Evolutionary conservation across 92 coral and sea anemone species (phyloP).

Genomic region (Epizoanthus stellaris): DNA sequence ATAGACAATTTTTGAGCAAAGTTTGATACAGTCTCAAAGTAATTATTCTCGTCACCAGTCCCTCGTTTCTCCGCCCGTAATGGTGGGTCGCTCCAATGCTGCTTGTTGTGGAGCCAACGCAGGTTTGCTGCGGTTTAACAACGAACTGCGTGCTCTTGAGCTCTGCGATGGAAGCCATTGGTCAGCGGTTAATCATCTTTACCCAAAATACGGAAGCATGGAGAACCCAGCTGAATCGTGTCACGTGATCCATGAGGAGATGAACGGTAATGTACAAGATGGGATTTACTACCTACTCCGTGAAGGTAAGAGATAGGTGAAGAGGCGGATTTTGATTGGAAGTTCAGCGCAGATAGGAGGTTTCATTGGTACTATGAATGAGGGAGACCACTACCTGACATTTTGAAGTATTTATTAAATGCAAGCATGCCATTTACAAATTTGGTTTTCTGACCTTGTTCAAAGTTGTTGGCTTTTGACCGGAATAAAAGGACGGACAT

Average conservation of each 20-base stretch:
- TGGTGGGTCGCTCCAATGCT: background rate
- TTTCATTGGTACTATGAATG: too few relatives aligned
- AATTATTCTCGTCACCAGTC: background rate
- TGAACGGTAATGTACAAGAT: background rate
- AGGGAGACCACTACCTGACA: too few relatives aligned
- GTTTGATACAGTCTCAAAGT: background rate
- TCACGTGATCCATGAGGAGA: background rate
- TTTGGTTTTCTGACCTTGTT: too few relatives aligned
- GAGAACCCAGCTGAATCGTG: background rate
- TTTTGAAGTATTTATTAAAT: too few relatives aligned
- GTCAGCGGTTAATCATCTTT: slow-evolving; percentile 1
- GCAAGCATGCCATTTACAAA: too few relatives aligned
- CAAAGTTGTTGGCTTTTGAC: too few relatives aligned
- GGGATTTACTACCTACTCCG: background rate
- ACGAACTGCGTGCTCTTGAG: background rate
- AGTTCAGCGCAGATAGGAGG: too few relatives aligned
- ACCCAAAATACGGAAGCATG: background rate
- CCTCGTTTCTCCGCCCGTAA: background rate
- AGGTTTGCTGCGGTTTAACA: slow-evolving; percentile 7
- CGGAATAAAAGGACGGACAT: too few relatives aligned
- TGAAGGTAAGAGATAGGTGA: slow-evolving; percentile 5
- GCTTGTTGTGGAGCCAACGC: background rate
- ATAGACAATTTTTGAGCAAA: too few relatives aligned
- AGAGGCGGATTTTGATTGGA: too few relatives aligned
- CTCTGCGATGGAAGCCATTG: slow-evolving; percentile 11